Evolutionary conservation across 1,140 invertebrate species (phyloP), one percentile per base, ranked within the genome.

Genomic region (Drosophila pallidifrons): DNA sequence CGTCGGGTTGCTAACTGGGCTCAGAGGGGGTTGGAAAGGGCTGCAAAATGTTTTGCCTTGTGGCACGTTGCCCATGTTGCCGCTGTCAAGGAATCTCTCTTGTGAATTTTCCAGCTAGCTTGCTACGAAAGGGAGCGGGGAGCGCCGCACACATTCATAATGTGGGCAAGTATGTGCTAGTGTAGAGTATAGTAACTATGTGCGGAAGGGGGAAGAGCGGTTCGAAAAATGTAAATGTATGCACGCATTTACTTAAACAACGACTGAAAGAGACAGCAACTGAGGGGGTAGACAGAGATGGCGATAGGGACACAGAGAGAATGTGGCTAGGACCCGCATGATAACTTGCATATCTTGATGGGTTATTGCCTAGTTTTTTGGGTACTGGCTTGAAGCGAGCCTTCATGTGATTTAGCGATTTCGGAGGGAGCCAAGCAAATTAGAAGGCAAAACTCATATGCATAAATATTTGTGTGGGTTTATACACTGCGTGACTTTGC

Each of bases 321-420:
- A 15, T 15, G 15, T 8, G 32, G 6, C 13, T 1, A 63, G 49
- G 70, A 66, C 79, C 79, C 83, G 77, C 83, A 80, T 88, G 73
- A 80, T 75, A 87, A 88, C 47, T 67, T 64, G 79, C 83, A 83
- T 83, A 88, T 87, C 87, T 87, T 72, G 72, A 77, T 80, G 80
- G 80, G 79, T 88, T 80, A 87, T 83, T 77, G 83, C 80, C 77
- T 80, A 87, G 77, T 83, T 88, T 88, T 79, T 38, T 38, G 35
- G 77, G 80, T 68, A 52, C 75, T 57, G 64, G 52, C 67, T 75
- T 54, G 61, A 32, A 81, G 78, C 78, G 30, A 35, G 20, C 47
- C 57, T 28, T 32, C 32, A 64, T 71, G 64, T 66, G 59, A 72
- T 67, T 71, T 52, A 63, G 59, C 46, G 52, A 55, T 55, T 55